phyloP scores from a whole-genome alignment of 2,888 invertebrate genomes.

The Monoplex corrugatus region DNA sequence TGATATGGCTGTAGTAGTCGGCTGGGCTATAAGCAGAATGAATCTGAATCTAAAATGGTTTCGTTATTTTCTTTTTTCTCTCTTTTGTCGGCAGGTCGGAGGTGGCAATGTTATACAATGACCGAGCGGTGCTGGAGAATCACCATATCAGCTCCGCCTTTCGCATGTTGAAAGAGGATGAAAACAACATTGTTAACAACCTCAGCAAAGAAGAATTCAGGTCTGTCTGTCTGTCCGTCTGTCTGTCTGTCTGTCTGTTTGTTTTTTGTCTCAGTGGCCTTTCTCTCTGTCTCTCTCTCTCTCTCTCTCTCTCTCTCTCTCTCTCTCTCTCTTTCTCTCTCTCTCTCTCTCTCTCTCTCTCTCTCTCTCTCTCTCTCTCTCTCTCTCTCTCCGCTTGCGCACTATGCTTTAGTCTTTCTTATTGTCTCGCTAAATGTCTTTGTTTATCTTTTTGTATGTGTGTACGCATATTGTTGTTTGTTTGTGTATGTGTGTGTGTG shows the following conservation, averaged over 20 bases:
- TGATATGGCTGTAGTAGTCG: no score
- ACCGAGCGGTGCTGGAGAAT: constrained; percentile 93
- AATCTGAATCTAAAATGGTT: no score
- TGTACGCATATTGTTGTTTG: no score
- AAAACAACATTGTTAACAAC: constrained; percentile 91
- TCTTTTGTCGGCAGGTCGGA: constrained; percentile 85
- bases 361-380: not conserved
- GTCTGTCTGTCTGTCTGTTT: not conserved
- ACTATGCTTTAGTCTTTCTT: not conserved
- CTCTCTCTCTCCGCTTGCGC: not conserved
- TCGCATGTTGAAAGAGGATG: constrained; percentile 93
- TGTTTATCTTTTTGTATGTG: no score
- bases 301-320: not conserved
- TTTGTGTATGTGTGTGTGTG: not conserved
- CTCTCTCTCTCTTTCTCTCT: not conserved
- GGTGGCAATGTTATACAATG: constrained; percentile 95
- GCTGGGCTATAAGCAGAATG: not conserved
- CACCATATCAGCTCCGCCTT: constrained; percentile 94
- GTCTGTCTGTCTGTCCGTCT: constrained; percentile 72
- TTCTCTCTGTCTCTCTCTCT: not conserved
- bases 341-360: not conserved
- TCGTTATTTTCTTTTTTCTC: not conserved
- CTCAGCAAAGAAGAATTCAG: constrained; percentile 92
- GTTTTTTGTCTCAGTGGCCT: no score
- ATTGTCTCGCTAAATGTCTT: no score